These are phyloP conservation scores for Pyrocephalus nanus DNA, from an alignment of 2,797 vertebrate species.

Conservation along the genomic window DNA sequence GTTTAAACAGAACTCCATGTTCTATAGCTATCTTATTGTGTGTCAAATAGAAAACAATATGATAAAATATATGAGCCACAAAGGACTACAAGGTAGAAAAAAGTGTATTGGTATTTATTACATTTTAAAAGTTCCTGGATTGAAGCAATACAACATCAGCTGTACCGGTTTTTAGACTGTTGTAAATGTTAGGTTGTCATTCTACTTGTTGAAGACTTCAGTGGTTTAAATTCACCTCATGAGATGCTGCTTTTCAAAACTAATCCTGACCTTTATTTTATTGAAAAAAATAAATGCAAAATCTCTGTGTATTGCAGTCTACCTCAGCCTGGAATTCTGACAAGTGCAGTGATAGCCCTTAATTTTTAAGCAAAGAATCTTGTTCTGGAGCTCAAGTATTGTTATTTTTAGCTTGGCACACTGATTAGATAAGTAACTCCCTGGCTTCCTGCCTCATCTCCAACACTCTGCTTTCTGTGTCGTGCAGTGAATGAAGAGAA, in stretches of 20 bases:
- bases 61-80: not conserved
- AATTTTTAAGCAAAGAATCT: slow-evolving; percentile 14
- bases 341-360: not conserved
- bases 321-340: not conserved
- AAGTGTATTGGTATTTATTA: not conserved
- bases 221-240: not conserved
- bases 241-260: not conserved
- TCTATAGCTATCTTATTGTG: not conserved
- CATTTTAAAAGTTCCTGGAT: not conserved
- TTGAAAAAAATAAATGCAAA: not conserved
- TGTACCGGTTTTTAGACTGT: not conserved
- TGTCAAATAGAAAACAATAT: not conserved
- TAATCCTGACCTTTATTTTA: not conserved
- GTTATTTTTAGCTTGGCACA: not conserved
- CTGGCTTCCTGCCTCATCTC: slow-evolving; percentile 10
- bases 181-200: not conserved
- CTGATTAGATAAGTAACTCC: not conserved
- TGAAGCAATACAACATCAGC: not conserved
- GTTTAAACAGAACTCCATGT: not conserved
- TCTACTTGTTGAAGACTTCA: not conserved
- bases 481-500: not conserved
- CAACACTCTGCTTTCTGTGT: not conserved
- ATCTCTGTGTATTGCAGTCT: not conserved
- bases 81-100: not conserved
- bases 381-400: not conserved